These are phyloP conservation scores for Heterochromis multidens DNA, from an alignment of 2,113 vertebrate species.

Conservation along the genomic window DNA sequence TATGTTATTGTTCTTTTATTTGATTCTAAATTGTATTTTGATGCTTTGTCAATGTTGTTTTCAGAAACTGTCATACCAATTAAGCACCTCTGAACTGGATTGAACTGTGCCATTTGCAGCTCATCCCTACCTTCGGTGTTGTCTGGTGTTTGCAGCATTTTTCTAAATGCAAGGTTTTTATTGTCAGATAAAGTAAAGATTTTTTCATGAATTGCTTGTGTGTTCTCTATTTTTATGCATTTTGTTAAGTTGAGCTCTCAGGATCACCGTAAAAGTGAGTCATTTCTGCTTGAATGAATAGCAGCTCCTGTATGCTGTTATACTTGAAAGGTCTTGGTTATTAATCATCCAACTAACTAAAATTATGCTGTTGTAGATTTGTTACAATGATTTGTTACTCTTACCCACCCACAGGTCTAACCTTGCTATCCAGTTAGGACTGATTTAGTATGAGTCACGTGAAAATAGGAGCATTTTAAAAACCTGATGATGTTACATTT, in stretches of 20 bases:
- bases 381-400: background rate
- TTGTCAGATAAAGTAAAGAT: background rate
- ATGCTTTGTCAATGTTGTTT: background rate
- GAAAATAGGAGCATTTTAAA: background rate
- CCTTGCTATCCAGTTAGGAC: background rate
- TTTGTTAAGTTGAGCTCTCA: too few species aligned
- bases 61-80: background rate
- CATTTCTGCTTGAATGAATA: background rate
- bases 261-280: too few species aligned
- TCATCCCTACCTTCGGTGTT: background rate
- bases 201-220: background rate
- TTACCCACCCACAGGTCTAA: too few species aligned
- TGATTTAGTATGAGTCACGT: background rate
- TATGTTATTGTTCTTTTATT: background rate
- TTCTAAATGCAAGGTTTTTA: background rate
- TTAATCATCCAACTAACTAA: background rate
- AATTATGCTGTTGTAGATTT: background rate
- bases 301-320: background rate
- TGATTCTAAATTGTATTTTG: background rate
- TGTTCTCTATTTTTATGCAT: background rate
- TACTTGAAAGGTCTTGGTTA: background rate
- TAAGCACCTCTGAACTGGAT: background rate
- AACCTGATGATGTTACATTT: background rate
- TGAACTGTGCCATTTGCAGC: background rate
- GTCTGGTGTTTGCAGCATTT: background rate